Evolutionary conservation across 2,797 vertebrate genomes (phyloP).

Genomic region (Anguilla obscura): DNA sequence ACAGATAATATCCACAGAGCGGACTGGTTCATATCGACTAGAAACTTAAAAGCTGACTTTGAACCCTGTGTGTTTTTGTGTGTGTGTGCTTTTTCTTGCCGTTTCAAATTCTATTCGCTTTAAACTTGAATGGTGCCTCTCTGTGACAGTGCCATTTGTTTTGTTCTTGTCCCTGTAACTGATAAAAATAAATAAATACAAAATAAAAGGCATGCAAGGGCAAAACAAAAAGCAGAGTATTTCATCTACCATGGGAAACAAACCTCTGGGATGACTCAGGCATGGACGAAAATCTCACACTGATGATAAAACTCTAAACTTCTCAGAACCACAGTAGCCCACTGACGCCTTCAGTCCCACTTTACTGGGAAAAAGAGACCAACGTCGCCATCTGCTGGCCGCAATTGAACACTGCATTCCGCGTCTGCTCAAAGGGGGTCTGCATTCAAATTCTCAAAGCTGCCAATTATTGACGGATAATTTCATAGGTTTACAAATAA

Average conservation of each 20-base stretch:
- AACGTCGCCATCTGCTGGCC: constrained; percentile 32
- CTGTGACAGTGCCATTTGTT: not conserved
- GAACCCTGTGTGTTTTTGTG: not conserved
- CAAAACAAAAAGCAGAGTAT: not conserved
- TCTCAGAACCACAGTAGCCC: not conserved
- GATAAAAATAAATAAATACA: not conserved
- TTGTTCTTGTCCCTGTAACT: not conserved
- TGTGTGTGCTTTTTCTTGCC: not conserved
- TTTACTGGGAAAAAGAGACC: constrained; percentile 13
- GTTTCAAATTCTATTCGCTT: not conserved
- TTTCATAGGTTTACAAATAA: not conserved
- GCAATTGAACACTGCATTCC: not conserved
- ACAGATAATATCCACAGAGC: not conserved
- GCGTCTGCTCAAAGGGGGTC: not conserved
- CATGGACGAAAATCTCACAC: not conserved
- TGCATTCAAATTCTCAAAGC: not conserved
- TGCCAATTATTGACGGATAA: not conserved
- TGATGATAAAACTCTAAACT: constrained; percentile 17
- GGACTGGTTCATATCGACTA: not conserved
- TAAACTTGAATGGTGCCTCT: not conserved
- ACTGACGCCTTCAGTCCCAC: not conserved
- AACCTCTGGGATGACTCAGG: constrained; percentile 16
- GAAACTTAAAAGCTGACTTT: constrained; percentile 1
- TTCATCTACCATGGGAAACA: not conserved
- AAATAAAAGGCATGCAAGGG: not conserved